Percentiles rank a stretch among this genome's conserved stretches.
phyloP scores from a whole-genome alignment of 2,888 invertebrate genomes.

The Drosophila testacea region DNA sequence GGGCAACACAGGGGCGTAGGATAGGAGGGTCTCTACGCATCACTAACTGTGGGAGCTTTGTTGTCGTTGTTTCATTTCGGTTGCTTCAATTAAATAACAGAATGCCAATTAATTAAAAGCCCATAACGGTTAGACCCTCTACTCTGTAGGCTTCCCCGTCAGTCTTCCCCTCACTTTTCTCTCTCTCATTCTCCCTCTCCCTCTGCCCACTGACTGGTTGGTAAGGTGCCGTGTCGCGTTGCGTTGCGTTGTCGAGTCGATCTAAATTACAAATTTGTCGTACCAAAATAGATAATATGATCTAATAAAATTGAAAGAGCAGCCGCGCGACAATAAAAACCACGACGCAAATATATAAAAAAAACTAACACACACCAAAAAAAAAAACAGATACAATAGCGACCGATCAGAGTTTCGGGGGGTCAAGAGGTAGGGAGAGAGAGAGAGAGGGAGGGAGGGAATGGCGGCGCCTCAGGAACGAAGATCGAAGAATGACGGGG shows the following conservation, averaged over 20 bases:
- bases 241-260: constrained; percentile 47
- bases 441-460: too few species aligned
- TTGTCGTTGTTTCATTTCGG: constrained; percentile 26
- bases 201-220: constrained; percentile 16
- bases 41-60: constrained; percentile 46
- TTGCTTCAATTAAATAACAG: constrained; percentile 72
- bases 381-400: constrained; percentile 34
- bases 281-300: constrained; percentile 79
- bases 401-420: constrained; percentile 8
- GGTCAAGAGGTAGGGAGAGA: not conserved
- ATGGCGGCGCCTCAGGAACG: constrained; percentile 2
- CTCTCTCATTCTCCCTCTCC: not conserved
- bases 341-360: constrained; percentile 46
- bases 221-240: constrained; percentile 40
- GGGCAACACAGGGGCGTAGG: not conserved
- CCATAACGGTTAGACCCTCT: constrained; percentile 65
- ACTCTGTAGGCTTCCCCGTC: not conserved
- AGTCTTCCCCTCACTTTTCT: not conserved
- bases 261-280: constrained; percentile 78
- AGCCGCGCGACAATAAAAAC: constrained; percentile 73
- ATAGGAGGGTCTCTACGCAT: constrained; percentile 51
- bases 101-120: constrained; percentile 78
- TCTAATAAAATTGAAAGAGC: constrained; percentile 79
- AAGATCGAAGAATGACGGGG: constrained; percentile 32
- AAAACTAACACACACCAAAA: not conserved